Conservation (phyloP, 1,140 invertebrate species). For the Vanessa atalanta region DNA sequence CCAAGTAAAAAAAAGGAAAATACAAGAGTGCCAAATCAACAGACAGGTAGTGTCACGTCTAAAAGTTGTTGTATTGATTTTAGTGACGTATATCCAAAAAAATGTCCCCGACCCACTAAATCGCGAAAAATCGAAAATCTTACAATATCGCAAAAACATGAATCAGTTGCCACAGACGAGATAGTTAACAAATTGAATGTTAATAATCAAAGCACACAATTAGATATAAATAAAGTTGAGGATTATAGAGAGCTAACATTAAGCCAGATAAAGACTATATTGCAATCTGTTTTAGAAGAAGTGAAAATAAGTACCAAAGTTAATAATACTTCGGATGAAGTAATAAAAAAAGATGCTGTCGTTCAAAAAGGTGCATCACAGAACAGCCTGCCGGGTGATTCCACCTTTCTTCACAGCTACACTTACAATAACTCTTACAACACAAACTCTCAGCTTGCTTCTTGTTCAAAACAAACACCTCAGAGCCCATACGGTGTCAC, state of each 20-base stretch:
- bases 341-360: constrained; percentile 57
- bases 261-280: constrained; percentile 67
- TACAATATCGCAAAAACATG: constrained; percentile 43
- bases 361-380: constrained; percentile 62
- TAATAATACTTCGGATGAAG: constrained; percentile 28
- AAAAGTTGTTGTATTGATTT: constrained; percentile 53
- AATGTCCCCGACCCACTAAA: constrained; percentile 3
- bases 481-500: constrained; percentile 42
- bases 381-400: constrained; percentile 46
- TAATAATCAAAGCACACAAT: constrained; percentile 34
- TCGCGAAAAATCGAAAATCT: constrained; percentile 27
- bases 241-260: constrained; percentile 58
- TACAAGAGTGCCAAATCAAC: constrained; percentile 8
- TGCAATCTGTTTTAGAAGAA: constrained; percentile 65
- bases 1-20: constrained; percentile 15
- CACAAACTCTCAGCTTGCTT: constrained; percentile 47
- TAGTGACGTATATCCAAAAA: constrained; percentile 50
- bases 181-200: constrained; percentile 34
- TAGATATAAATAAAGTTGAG: constrained; percentile 32
- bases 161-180: constrained; percentile 26
- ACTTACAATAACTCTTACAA: constrained; percentile 58
- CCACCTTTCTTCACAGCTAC: constrained; percentile 56
- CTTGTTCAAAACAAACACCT: constrained; percentile 49
- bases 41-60: constrained; percentile 32
- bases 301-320: constrained; percentile 57